phyloP scores from a whole-genome alignment of 1,140 invertebrate species.

The Physella acuta region DNA sequence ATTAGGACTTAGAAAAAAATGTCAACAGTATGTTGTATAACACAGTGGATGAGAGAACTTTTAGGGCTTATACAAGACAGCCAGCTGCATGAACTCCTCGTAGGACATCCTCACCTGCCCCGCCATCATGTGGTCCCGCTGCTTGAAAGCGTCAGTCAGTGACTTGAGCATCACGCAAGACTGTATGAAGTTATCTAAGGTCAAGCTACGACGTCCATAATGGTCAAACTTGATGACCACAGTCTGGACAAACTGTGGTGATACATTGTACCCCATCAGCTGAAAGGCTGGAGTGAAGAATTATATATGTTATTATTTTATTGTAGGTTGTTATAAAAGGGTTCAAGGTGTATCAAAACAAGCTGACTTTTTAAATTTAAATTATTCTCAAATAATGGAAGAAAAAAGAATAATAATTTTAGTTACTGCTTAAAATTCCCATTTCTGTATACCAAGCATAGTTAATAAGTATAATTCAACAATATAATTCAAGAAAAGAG shows the following conservation, averaged over 20 bases:
- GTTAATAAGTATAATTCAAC: too few relatives aligned
- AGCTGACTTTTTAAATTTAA: too few relatives aligned
- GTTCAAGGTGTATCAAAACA: too few relatives aligned
- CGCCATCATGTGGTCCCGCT: constrained; percentile 72
- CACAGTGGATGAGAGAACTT: too few relatives aligned
- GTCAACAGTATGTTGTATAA: too few relatives aligned
- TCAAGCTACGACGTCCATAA: constrained; percentile 62
- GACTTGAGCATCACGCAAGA: constrained; percentile 83
- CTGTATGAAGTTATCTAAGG: constrained; percentile 86
- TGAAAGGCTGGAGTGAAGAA: constrained; percentile 72
- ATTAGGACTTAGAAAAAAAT: not conserved
- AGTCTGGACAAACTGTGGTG: constrained; percentile 75
- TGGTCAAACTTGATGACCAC: constrained; percentile 72
- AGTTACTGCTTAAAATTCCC: too few relatives aligned
- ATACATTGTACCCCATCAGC: constrained; percentile 87
- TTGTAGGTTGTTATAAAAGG: too few relatives aligned
- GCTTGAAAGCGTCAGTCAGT: constrained; percentile 80
- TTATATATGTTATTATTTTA: too few relatives aligned
- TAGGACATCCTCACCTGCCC: constrained; percentile 79
- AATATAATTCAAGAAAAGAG: too few relatives aligned
- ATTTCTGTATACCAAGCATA: too few relatives aligned
- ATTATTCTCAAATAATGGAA: too few relatives aligned
- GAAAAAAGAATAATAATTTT: too few relatives aligned
- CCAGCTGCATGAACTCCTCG: constrained; percentile 81
- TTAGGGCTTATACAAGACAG: constrained; percentile 62